Base-by-base conservation (phyloP, 2,797 vertebrate species). In the Danio tinwini region DNA sequence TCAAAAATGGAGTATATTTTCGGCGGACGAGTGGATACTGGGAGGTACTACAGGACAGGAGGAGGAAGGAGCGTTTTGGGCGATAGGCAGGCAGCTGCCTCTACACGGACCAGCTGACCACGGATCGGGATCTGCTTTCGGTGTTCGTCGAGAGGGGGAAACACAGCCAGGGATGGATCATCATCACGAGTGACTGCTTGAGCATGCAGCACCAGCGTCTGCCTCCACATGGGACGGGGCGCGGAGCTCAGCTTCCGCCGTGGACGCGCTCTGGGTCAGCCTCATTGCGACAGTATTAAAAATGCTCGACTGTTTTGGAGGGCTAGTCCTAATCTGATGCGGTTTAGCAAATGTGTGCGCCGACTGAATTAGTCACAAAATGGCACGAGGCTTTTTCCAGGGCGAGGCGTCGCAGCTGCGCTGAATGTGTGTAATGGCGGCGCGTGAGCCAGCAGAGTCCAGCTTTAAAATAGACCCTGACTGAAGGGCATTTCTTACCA, bases 61-160 rank as follows among this genome's bases (percentile, higher is more conserved):
- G 91, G 88, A 94, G 92, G 94, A 93, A 93, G 92, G 87, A 90
- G 89, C 85, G 88, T 88, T 90, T 86, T 63, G 58, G 80, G 78
- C 83, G 83, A 91, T 86, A 87, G 89, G 90, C 90, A 86, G 89
- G 91, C 93, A 92, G 93, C 94, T 92, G 93, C 65, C 21, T 70
- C 45, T 50, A 87, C 91, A 92, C 93, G 93, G 85, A 95, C 94
- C 94, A 95, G 94, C 93, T 94, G 94, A 94, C 92, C 92, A 92
- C 85, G 93, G 92, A 92, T 89, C 85, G 88, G 91, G 91, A 94
- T 93, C 92, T 92, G 93, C 93, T 94, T 93, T 94, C 91, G 93
- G 92, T 92, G 91, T 90, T 87, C 91, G 91, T 86, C 81, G 79
- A 88, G 86, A 78, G 73, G 86, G 86, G 91, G 92, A 94, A 93